A percentile compares a stretch with the other conserved stretches of the same genome.
phyloP scores from a whole-genome alignment of 2,888 invertebrate genomes.

The Psylliodes chrysocephalus region DNA sequence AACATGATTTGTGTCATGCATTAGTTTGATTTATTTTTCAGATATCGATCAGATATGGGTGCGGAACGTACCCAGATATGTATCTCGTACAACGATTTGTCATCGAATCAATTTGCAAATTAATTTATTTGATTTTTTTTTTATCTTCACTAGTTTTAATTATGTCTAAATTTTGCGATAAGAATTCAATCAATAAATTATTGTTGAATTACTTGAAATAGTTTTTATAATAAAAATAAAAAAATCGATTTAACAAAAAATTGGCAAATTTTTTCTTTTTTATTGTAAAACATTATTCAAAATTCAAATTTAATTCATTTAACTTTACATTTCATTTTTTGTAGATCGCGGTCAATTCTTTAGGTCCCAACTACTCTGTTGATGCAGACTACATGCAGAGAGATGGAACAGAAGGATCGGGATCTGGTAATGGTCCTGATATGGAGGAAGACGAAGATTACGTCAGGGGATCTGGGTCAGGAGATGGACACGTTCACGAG shows the following conservation, averaged over 20 bases:
- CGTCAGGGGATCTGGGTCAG: slow-evolving; percentile 58
- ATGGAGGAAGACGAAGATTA: slow-evolving; percentile 66
- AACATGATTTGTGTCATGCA: background rate
- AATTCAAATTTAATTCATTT: too few relatives aligned
- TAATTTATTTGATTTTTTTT: too few relatives aligned
- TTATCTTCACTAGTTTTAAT: too few relatives aligned
- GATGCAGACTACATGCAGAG: slow-evolving; percentile 68
- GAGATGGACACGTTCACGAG: slow-evolving; percentile 50
- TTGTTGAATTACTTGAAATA: too few relatives aligned
- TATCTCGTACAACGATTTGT: background rate
- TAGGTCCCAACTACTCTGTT: slow-evolving; percentile 58
- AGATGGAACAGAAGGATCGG: slow-evolving; percentile 72
- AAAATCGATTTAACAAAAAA: too few relatives aligned
- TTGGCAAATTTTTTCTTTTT: too few relatives aligned
- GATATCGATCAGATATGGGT: background rate
- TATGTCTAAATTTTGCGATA: too few relatives aligned
- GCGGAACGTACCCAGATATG: background rate
- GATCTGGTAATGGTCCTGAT: slow-evolving; percentile 68
- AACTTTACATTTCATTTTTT: too few relatives aligned
- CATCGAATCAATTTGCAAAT: too few relatives aligned
- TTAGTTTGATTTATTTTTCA: background rate
- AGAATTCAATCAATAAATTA: too few relatives aligned
- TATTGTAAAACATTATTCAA: too few relatives aligned
- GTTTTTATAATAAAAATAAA: too few relatives aligned
- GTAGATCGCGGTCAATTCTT: slow-evolving; percentile 61